A percentile compares a stretch with the other conserved stretches of the same genome.
Evolutionary conservation across 2,113 vertebrate species (phyloP).

Genomic region (Aspiorhynchus laticeps): DNA sequence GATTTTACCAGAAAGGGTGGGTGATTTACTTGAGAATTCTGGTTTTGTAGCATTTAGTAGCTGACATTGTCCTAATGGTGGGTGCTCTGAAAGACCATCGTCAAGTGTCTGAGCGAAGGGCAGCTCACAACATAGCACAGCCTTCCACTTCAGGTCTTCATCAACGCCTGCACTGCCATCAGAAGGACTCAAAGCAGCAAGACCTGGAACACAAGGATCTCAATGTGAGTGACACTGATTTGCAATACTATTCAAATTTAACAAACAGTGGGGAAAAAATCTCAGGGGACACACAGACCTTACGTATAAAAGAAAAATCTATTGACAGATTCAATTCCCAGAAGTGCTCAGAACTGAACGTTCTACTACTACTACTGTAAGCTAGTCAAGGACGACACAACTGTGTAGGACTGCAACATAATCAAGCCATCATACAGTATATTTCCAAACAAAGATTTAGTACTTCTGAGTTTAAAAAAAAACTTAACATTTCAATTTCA

Average conservation of each 20-base stretch:
- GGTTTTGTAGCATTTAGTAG: constrained; percentile 40
- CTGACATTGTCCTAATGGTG: constrained; percentile 4
- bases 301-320: background rate
- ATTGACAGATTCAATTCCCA: background rate
- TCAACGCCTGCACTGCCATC: constrained; percentile 39
- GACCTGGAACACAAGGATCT: constrained; percentile 34
- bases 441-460: background rate
- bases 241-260: background rate
- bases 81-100: constrained; percentile 3
- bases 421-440: background rate
- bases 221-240: background rate
- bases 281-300: background rate
- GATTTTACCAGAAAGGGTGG: constrained; percentile 23
- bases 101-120: constrained; percentile 9
- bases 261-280: background rate
- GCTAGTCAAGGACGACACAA: background rate
- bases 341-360: background rate
- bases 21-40: constrained; percentile 6
- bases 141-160: constrained; percentile 68
- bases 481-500: background rate
- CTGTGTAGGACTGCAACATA: background rate
- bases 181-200: background rate
- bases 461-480: background rate
- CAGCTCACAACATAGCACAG: constrained; percentile 74
- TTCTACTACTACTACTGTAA: too few species aligned